A percentile compares a stretch with the other conserved stretches of the same genome.
phyloP scores from a whole-genome alignment of 2,113 vertebrate genomes.

The Riparia riparia region DNA sequence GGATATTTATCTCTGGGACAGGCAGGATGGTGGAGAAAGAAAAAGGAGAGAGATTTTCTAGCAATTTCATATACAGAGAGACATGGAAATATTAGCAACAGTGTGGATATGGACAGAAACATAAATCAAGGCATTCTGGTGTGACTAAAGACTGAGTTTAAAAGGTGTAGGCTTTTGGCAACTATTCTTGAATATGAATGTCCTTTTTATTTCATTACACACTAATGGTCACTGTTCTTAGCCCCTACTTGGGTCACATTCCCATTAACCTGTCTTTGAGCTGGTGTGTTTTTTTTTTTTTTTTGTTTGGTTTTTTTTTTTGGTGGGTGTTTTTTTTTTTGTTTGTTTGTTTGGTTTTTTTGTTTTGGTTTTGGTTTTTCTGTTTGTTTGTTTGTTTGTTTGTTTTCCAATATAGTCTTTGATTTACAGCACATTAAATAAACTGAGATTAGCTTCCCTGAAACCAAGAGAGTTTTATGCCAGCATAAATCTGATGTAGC shows the following conservation, averaged over 20 bases:
- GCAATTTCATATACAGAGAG: not conserved
- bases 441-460: slow-evolving; percentile 26
- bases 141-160: slow-evolving; percentile 1
- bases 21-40: not conserved
- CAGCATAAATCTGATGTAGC: slow-evolving; percentile 10
- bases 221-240: not conserved
- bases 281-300: not conserved
- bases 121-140: not conserved
- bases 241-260: not conserved
- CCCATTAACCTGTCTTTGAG: slow-evolving; percentile 18
- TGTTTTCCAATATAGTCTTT: not conserved
- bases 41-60: not conserved
- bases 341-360: too few species aligned
- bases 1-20: not conserved
- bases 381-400: too few species aligned
- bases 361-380: too few species aligned
- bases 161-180: slow-evolving; percentile 21
- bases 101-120: slow-evolving; percentile 4
- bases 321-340: too few species aligned
- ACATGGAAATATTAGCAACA: not conserved
- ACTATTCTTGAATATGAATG: not conserved
- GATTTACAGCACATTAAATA: slow-evolving; percentile 30
- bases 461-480: not conserved
- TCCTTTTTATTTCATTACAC: not conserved
- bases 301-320: too few species aligned